phyloP scores from a whole-genome alignment of 2,888 invertebrate genomes.

The Neuroscelio doddi region DNA sequence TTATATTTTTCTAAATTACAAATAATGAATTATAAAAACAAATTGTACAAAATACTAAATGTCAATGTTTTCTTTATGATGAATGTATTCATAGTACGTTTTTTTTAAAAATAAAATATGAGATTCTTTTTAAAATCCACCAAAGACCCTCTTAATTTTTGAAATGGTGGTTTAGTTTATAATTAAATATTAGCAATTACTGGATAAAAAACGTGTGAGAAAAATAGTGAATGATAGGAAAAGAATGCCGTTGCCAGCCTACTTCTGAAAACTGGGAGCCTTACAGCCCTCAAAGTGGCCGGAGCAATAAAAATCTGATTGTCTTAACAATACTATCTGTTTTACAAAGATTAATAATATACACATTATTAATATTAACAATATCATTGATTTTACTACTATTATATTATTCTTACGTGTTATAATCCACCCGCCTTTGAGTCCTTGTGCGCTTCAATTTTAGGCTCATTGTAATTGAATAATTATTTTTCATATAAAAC shows the following conservation, averaged over 20 bases:
- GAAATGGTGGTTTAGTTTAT: not conserved
- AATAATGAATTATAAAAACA: no score
- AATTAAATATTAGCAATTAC: not conserved
- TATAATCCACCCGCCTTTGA: conserved; percentile 11
- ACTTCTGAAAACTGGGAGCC: conserved; percentile 22
- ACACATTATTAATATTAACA: conserved; percentile 42
- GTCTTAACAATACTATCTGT: conserved; percentile 70
- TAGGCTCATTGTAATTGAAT: conserved; percentile 16
- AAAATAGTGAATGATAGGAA: not conserved
- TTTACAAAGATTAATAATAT: conserved; percentile 52
- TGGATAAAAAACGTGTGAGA: not conserved
- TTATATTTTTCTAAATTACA: no score
- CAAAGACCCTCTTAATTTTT: conserved; percentile 14
- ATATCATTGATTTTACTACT: conserved; percentile 47
- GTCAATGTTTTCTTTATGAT: no score
- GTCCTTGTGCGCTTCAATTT: conserved; percentile 36
- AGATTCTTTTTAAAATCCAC: no score
- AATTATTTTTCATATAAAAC: no score
- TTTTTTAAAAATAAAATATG: no score
- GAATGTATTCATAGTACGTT: no score
- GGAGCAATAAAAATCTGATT: conserved; percentile 69
- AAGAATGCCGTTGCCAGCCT: conserved; percentile 19
- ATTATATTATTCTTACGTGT: conserved; percentile 46
- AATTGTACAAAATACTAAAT: no score
- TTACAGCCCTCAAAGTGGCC: conserved; percentile 59